Evolutionary conservation across 2,797 vertebrate genomes (phyloP).

Genomic region (Eulemur albifrons): DNA sequence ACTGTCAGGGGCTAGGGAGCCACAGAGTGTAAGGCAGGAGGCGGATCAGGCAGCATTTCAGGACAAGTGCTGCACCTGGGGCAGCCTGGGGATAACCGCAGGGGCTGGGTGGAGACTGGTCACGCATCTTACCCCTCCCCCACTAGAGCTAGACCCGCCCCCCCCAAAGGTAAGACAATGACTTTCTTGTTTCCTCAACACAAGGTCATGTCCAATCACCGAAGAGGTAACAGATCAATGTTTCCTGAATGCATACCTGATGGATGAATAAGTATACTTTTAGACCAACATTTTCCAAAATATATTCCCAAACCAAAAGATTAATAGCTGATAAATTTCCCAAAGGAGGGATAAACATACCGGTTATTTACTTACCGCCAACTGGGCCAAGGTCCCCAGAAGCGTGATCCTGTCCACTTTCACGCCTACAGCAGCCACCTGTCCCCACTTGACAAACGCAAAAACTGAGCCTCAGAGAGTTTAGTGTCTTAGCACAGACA

Average conservation of each 20-base stretch:
- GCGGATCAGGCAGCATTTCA: not conserved
- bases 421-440: too few species aligned
- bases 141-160: not conserved
- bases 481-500: not conserved
- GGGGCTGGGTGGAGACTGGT: too few species aligned
- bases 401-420: not conserved
- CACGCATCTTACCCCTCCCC: not conserved
- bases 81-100: not conserved
- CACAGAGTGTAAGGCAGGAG: not conserved
- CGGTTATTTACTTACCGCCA: not conserved
- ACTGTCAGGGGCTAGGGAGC: not conserved
- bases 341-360: not conserved
- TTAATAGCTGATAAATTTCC: not conserved
- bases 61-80: accelerated
- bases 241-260: not conserved
- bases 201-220: accelerated
- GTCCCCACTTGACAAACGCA: not conserved
- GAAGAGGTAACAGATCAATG: not conserved
- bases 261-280: not conserved
- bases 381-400: not conserved
- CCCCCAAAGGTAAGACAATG: not conserved
- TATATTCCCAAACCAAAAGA: not conserved
- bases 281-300: not conserved
- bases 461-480: not conserved
- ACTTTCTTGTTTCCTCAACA: not conserved